These are phyloP conservation scores for Saturnia japonica DNA, from an alignment of 2,888 invertebrate genomes.

Conservation along the genomic window DNA sequence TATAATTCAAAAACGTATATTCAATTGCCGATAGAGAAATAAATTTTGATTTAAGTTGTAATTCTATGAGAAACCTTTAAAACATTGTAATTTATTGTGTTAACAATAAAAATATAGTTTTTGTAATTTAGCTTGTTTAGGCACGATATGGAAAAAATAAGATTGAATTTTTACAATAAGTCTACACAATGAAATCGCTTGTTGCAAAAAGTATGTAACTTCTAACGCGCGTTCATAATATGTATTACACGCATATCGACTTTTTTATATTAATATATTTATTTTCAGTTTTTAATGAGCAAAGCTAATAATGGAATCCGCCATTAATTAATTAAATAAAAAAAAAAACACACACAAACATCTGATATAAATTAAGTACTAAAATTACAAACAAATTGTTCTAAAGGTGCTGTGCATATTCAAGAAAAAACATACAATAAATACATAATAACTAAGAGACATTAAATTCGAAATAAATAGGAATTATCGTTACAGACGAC, in stretches of 20 bases:
- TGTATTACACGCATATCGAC: no score
- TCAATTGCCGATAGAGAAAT: not conserved
- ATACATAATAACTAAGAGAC: slow-evolving; percentile 41
- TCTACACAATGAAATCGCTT: no score
- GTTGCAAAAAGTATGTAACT: no score
- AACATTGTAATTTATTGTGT: not conserved
- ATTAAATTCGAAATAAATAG: slow-evolving; percentile 72
- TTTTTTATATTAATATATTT: no score
- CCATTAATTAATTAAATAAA: not conserved
- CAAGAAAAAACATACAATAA: slow-evolving; percentile 38
- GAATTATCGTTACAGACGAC: slow-evolving; percentile 63
- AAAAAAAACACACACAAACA: not conserved
- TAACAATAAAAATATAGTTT: not conserved
- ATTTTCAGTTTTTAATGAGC: not conserved
- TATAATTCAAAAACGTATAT: not conserved
- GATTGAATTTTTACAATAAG: no score
- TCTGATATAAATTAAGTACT: not conserved
- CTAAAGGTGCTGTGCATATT: slow-evolving; percentile 24
- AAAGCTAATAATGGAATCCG: not conserved
- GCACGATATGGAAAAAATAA: no score
- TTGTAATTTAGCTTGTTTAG: no score
- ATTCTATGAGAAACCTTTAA: not conserved
- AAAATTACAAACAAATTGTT: slow-evolving; percentile 23
- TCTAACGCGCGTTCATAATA: no score
- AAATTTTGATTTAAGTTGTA: not conserved